A percentile compares a stretch with the other conserved stretches of the same genome.
Conservation (phyloP, 2,888 invertebrate genomes). For the Elaeidobius kamerunicus region DNA sequence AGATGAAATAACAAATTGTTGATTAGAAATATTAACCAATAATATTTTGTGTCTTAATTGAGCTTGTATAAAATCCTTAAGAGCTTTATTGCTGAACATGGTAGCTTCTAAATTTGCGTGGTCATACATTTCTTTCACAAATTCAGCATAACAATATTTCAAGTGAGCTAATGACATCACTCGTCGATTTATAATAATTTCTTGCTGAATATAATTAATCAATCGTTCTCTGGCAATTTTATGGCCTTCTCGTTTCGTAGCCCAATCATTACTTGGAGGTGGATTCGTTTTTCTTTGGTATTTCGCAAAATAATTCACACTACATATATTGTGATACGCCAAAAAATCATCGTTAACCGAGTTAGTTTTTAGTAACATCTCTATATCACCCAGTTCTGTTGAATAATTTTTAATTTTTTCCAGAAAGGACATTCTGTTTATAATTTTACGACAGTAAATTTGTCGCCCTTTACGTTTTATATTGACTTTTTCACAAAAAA, state of each 20-base stretch:
- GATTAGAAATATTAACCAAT: constrained; percentile 2
- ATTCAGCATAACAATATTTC: constrained; percentile 7
- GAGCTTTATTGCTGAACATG: constrained; percentile 1
- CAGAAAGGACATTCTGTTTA: constrained; percentile 18
- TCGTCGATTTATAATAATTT: constrained; percentile 9
- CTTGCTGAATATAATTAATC: background rate
- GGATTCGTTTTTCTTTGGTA: background rate
- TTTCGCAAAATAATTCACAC: background rate
- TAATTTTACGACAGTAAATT: constrained; percentile 27
- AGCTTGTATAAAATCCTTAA: constrained; percentile 1
- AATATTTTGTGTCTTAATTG: constrained; percentile 5
- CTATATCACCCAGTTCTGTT: constrained; percentile 14
- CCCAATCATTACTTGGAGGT: constrained; percentile 11
- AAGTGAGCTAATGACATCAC: constrained; percentile 7
- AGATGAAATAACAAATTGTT: constrained; percentile 16
- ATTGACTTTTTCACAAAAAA: constrained; percentile 22
- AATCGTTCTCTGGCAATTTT: constrained; percentile 16
- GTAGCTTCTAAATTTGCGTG: background rate
- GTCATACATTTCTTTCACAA: constrained; percentile 14
- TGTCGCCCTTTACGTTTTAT: constrained; percentile 24
- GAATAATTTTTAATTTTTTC: constrained; percentile 22
- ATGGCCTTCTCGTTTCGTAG: constrained; percentile 9
- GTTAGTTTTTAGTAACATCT: constrained; percentile 10
- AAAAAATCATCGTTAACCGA: background rate
- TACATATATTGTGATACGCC: background rate